A percentile compares a stretch with the other conserved stretches of the same genome.
phyloP scores from a whole-genome alignment of 1,140 invertebrate species.

The Bombyx mandarina region DNA sequence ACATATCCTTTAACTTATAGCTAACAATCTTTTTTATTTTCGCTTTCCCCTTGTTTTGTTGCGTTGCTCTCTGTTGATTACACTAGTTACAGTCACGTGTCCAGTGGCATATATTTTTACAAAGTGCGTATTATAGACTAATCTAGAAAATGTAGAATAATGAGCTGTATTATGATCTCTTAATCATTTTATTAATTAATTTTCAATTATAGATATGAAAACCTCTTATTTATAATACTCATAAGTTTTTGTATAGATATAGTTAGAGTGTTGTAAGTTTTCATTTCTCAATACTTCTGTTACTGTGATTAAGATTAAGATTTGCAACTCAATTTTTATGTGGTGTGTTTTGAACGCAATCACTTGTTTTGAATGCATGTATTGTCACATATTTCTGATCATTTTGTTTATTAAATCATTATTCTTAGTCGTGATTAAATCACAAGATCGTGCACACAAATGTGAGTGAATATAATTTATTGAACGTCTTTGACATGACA shows the following conservation, averaged over 20 bases:
- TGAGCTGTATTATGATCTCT: slow-evolving; percentile 69
- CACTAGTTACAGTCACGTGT: slow-evolving; percentile 34
- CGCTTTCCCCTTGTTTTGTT: slow-evolving; percentile 10
- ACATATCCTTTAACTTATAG: slow-evolving; percentile 4
- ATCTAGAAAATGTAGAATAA: slow-evolving; percentile 56
- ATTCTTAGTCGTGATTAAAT: too few relatives aligned
- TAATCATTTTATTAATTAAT: slow-evolving; percentile 68
- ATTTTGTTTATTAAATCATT: too few relatives aligned
- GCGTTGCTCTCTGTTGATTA: slow-evolving; percentile 11
- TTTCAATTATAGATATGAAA: slow-evolving; percentile 47
- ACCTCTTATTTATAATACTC: slow-evolving; percentile 68
- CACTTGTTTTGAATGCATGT: too few relatives aligned
- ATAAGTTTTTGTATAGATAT: slow-evolving; percentile 61
- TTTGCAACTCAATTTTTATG: background rate
- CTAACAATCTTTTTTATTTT: slow-evolving; percentile 10
- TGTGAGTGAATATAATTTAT: too few relatives aligned
- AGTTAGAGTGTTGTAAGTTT: slow-evolving; percentile 24
- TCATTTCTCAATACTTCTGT: slow-evolving; percentile 32
- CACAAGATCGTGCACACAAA: too few relatives aligned
- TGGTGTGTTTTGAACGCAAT: too few relatives aligned
- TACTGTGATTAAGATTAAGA: slow-evolving; percentile 23
- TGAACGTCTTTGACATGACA: too few relatives aligned
- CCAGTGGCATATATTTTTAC: slow-evolving; percentile 53
- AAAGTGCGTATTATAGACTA: slow-evolving; percentile 57
- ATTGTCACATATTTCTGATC: too few relatives aligned